phyloP scores from a whole-genome alignment of 2,888 invertebrate species.

The Drosophila subsilvestris region DNA sequence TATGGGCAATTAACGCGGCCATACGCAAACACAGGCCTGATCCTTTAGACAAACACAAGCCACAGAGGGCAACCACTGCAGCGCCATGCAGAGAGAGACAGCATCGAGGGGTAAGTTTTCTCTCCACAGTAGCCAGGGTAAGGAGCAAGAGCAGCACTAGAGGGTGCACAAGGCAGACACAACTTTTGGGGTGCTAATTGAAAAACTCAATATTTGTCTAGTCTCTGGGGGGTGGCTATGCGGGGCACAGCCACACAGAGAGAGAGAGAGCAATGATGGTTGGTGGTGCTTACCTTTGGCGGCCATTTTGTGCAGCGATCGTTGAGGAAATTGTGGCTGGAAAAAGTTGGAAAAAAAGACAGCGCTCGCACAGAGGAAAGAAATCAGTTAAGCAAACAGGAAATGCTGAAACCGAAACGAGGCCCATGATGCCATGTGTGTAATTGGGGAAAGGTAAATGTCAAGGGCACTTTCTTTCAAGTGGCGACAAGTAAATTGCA shows the following conservation, averaged over 20 bases:
- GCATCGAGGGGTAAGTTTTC: constrained; percentile 31
- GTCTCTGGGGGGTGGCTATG: constrained; percentile 35
- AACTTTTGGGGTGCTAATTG: constrained; percentile 71
- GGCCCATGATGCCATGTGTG: neutral
- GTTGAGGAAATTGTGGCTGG: constrained; percentile 29
- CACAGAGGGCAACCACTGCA: neutral
- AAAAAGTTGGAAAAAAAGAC: constrained; percentile 15
- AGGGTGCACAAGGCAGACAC: constrained; percentile 3
- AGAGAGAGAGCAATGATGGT: constrained; percentile 19
- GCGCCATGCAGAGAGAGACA: constrained; percentile 11
- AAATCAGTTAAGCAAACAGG: constrained; percentile 73
- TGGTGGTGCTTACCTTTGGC: constrained; percentile 31
- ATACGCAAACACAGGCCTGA: constrained; percentile 81
- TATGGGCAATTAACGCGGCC: constrained; percentile 82
- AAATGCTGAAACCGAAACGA: constrained; percentile 36
- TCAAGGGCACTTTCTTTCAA: constrained; percentile 40
- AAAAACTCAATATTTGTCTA: constrained; percentile 74
- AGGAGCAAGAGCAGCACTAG: constrained; percentile 8
- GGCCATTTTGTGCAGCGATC: constrained; percentile 62
- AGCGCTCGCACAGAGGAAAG: constrained; percentile 44
- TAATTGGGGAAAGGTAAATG: constrained; percentile 29
- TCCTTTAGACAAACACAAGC: constrained; percentile 81
- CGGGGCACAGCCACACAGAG: neutral
- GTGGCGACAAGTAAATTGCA: neutral
- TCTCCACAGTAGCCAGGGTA: neutral